A percentile compares a stretch with the other conserved stretches of the same genome.
phyloP scores from a whole-genome alignment of 2,113 vertebrate genomes.

The Anoplopoma fimbria region DNA sequence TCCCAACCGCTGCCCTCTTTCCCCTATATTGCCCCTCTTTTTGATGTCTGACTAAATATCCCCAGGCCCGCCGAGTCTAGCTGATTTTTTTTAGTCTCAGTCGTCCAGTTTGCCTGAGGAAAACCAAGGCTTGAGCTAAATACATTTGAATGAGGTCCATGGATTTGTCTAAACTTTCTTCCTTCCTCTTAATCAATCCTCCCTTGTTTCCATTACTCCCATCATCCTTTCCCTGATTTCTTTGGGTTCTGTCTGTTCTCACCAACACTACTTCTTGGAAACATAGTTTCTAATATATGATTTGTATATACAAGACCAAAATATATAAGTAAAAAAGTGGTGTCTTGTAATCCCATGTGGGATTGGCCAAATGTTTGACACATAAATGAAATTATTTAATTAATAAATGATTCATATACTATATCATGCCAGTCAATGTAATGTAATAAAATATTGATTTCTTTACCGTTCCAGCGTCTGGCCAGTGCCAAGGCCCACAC shows the following conservation, averaged over 20 bases:
- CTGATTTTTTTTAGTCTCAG: slow-evolving; percentile 59
- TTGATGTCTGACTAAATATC: slow-evolving; percentile 67
- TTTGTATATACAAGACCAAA: neutral
- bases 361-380: neutral
- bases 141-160: slow-evolving; percentile 41
- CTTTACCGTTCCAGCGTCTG: slow-evolving; percentile 86
- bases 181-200: neutral
- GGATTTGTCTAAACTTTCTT: slow-evolving; percentile 14
- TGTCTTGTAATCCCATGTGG: neutral
- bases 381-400: neutral
- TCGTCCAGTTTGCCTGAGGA: slow-evolving; percentile 39
- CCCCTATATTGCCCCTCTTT: slow-evolving; percentile 44
- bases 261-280: neutral
- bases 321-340: neutral
- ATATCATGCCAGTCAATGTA: neutral
- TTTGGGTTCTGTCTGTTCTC: slow-evolving; percentile 1
- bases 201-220: neutral
- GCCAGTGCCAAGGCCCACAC: slow-evolving; percentile 98
- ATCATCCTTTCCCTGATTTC: neutral
- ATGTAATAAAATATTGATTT: slow-evolving; percentile 5
- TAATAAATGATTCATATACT: neutral
- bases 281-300: neutral
- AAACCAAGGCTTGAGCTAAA: slow-evolving; percentile 51
- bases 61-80: slow-evolving; percentile 46
- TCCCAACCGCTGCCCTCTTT: slow-evolving; percentile 43